These are phyloP conservation scores for Hyalella azteca DNA, from an alignment of 2,888 invertebrate genomes.

Conservation along the genomic window DNA sequence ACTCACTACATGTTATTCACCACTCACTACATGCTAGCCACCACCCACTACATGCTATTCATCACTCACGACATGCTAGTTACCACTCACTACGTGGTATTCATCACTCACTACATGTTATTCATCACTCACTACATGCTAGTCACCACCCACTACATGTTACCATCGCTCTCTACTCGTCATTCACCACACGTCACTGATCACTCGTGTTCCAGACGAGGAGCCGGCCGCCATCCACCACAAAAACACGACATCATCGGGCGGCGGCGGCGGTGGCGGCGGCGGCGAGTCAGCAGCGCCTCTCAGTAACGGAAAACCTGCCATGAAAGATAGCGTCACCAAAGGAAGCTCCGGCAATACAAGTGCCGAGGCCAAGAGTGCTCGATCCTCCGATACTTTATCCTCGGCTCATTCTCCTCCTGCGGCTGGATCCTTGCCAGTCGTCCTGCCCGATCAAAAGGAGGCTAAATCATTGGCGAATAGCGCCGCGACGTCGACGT, in stretches of 20 bases:
- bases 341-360: background rate
- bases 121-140: too few relatives aligned
- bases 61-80: too few relatives aligned
- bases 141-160: too few relatives aligned
- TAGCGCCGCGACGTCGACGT: background rate
- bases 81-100: too few relatives aligned
- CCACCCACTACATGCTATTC: too few relatives aligned
- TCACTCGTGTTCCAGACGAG: constrained; percentile 43
- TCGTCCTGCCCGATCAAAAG: background rate
- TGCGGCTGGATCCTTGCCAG: constrained; percentile 20
- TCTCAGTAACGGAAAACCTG: constrained; percentile 5
- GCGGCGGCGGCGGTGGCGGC: background rate
- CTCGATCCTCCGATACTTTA: background rate
- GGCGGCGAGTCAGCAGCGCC: background rate
- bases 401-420: background rate
- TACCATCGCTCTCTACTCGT: too few relatives aligned
- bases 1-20: too few relatives aligned
- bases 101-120: too few relatives aligned
- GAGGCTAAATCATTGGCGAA: background rate
- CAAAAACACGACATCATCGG: constrained; percentile 50
- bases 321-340: background rate
- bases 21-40: too few relatives aligned
- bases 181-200: background rate
- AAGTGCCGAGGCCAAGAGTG: background rate
- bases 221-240: constrained; percentile 56